phyloP scores from a whole-genome alignment of 2,113 vertebrate genomes.

The Stomatorhinus ivindoensis region DNA sequence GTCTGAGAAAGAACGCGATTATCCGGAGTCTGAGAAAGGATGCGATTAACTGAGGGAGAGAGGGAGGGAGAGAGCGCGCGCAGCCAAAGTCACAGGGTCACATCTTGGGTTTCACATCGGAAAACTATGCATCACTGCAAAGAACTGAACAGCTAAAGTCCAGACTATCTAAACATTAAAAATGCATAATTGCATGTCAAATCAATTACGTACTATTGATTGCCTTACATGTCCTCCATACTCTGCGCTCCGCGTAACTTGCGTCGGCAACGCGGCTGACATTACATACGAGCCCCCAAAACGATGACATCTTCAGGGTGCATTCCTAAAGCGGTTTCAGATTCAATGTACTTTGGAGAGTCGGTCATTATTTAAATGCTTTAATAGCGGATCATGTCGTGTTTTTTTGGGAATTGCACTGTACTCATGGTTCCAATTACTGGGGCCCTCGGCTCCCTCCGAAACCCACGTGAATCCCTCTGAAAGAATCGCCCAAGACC shows the following conservation, averaged over 20 bases:
- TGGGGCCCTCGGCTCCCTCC: neutral
- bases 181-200: neutral
- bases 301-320: neutral
- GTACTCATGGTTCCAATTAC: neutral
- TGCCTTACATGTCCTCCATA: neutral
- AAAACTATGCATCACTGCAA: neutral
- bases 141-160: neutral
- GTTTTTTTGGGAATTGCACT: neutral
- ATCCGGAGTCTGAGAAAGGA: neutral
- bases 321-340: neutral
- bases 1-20: conserved; percentile 15
- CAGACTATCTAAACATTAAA: neutral
- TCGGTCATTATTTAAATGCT: neutral
- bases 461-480: neutral
- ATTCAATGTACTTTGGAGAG: neutral
- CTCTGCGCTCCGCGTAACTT: neutral
- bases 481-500: neutral
- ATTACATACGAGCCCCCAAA: neutral
- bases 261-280: neutral
- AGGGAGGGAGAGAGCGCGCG: neutral
- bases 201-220: neutral
- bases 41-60: neutral
- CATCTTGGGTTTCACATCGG: neutral
- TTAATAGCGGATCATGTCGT: neutral
- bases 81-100: neutral